phyloP scores from a whole-genome alignment of 2,888 invertebrate genomes.

The Pachliopta kotzebuea region DNA sequence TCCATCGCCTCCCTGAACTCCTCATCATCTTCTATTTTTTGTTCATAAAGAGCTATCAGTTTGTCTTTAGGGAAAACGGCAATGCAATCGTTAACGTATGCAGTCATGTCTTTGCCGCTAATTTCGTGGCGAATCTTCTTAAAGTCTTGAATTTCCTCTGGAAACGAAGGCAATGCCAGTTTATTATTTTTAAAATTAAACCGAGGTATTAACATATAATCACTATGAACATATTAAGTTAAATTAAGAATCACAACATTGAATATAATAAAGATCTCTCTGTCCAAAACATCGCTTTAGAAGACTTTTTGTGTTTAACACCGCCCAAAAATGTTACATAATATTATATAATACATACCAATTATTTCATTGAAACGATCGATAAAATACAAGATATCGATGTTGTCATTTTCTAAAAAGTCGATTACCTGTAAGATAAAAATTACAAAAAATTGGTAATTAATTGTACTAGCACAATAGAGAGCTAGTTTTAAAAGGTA shows the following conservation, averaged over 20 bases:
- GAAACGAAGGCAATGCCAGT: neutral
- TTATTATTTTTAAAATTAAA: neutral
- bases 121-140: conserved; percentile 37
- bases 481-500: neutral
- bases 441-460: neutral
- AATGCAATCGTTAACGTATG: conserved; percentile 52
- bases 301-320: too few relatives aligned
- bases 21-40: conserved; percentile 57
- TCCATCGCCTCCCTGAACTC: conserved; percentile 56
- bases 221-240: neutral
- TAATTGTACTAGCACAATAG: neutral
- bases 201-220: neutral
- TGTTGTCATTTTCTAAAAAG: conserved; percentile 63
- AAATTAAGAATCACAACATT: neutral
- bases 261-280: too few relatives aligned
- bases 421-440: conserved; percentile 54
- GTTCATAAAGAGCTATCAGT: conserved; percentile 53
- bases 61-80: conserved; percentile 51
- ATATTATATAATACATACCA: conserved; percentile 44
- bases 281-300: too few relatives aligned
- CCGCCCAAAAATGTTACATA: too few relatives aligned
- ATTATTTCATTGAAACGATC: conserved; percentile 51
- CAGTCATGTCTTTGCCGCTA: conserved; percentile 47
- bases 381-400: conserved; percentile 62
- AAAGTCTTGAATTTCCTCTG: conserved; percentile 24